Evolutionary conservation across 2,113 vertebrate species (phyloP), one percentile per base, ranked within the genome.

Genomic region (Toxotes chatareus): DNA sequence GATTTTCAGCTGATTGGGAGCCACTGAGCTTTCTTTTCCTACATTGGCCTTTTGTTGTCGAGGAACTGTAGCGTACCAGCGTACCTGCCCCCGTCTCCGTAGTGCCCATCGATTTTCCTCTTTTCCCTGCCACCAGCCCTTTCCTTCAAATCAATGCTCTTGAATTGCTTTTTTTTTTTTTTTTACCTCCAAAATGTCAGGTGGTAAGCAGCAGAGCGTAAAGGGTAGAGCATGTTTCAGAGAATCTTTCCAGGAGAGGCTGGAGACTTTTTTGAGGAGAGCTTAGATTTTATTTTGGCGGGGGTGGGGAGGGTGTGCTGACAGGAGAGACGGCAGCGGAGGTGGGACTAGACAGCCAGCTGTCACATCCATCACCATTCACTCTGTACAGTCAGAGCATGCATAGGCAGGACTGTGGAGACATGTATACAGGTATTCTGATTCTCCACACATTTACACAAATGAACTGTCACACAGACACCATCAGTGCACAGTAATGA

Each of bases 101-200:
- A 81, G 74, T 21, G 4, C 9, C 61, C 78, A 86, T 88, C 10
- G 86, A 86, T 86, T 90, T 82, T 73, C 62, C 75, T 73, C 56
- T 84, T 83, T 86, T 86, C 83, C 78, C 63, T 19, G 44, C 62
- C 34, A 49, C 60, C 47, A 55, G 40, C 53, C 60, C 66, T 84
- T 79, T 84, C 71, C 65, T 72, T 69, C 77, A 71, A 79, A 90
- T 90, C 88, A 90, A 86, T 90, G 78, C 67, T 47, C 61, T 32
- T 17, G 42, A 90, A 88, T 86, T 84, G 86, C 77, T 81, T 88
- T 87, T 88, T 82, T 64, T 86, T 84, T 83, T 77, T 81, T 88
- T 87, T 88, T 82, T 60, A 76, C 80, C 71, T 64, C 51, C 27
- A 42, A 84, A 86, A 90, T 88, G 86, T 90, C 83, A 86, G 78